A percentile compares a stretch with the other conserved stretches of the same genome.
Evolutionary conservation across 1,140 invertebrate genomes (phyloP).

Genomic region (Drosophila obscura): DNA sequence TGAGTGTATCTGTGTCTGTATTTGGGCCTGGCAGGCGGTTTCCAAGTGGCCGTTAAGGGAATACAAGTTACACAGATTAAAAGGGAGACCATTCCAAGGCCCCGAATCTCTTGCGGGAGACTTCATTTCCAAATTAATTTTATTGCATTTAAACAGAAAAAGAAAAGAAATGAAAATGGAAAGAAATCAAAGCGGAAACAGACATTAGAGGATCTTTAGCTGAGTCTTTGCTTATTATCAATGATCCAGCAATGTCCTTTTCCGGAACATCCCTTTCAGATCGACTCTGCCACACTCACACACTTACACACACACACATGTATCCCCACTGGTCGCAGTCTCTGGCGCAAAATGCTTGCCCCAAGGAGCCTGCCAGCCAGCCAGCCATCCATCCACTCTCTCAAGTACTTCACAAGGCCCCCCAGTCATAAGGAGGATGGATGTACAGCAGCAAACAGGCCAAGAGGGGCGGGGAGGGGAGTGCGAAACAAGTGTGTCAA

Average conservation of each 20-base stretch:
- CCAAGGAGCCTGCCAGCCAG: conserved; percentile 22
- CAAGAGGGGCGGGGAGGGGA: background rate
- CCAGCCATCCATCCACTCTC: conserved; percentile 27
- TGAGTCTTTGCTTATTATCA: background rate
- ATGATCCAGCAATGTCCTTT: background rate
- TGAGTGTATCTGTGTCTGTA: conserved; percentile 3
- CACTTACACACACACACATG: background rate
- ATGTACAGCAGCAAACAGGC: conserved; percentile 16
- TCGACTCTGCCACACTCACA: conserved; percentile 9
- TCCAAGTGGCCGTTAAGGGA: conserved; percentile 58
- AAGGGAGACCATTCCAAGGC: background rate
- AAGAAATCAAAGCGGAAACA: too few relatives aligned
- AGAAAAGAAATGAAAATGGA: too few relatives aligned
- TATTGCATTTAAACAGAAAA: too few relatives aligned
- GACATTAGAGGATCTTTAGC: too few relatives aligned
- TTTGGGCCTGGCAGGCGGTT: conserved; percentile 8
- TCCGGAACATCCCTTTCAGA: conserved; percentile 20
- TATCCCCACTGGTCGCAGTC: conserved; percentile 19
- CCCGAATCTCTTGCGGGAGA: background rate
- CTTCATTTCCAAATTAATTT: too few relatives aligned
- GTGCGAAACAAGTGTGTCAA: conserved; percentile 59
- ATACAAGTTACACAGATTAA: conserved; percentile 19
- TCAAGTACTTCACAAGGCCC: conserved; percentile 53
- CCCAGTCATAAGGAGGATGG: conserved; percentile 1
- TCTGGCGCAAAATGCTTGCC: conserved; percentile 52